Evolutionary conservation across 2,797 vertebrate species (phyloP).

Genomic region (Danio aesculapii): DNA sequence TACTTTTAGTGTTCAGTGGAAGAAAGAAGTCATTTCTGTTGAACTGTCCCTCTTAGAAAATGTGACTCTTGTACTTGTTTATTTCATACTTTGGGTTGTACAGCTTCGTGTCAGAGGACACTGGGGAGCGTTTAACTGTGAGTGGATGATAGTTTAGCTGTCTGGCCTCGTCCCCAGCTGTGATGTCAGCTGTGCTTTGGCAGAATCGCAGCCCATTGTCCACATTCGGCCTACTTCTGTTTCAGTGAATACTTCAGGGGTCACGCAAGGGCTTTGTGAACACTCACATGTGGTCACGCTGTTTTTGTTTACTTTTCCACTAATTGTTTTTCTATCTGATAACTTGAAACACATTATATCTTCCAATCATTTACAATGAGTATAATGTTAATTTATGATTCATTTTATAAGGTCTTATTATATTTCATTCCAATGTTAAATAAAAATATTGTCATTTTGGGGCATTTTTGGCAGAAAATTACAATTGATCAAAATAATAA

Average conservation of each 20-base stretch:
- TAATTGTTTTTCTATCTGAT: conserved; percentile 35
- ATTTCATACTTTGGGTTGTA: background rate
- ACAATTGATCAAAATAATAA: no score
- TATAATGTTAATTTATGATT: no score
- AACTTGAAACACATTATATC: background rate
- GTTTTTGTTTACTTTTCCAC: conserved; percentile 33
- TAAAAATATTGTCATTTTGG: no score
- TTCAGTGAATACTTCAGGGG: conserved; percentile 60
- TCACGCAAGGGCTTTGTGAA: conserved; percentile 61
- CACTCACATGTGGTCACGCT: conserved; percentile 39
- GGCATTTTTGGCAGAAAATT: no score
- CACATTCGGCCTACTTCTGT: conserved; percentile 74
- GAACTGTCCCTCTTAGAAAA: background rate
- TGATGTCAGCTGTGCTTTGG: conserved; percentile 76
- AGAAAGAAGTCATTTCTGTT: background rate
- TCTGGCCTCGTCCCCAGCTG: conserved; percentile 67
- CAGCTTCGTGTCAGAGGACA: conserved; percentile 33
- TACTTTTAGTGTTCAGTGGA: no score
- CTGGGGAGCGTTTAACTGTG: conserved; percentile 50
- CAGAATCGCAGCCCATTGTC: conserved; percentile 73
- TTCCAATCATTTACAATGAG: no score
- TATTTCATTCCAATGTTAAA: no score
- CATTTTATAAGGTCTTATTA: no score
- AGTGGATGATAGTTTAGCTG: conserved; percentile 57
- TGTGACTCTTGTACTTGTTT: background rate